Percentiles rank a stretch among this genome's conserved stretches.
These are phyloP conservation scores for Mormyrus lacerda DNA, from an alignment of 2,113 vertebrate species.

Conservation along the genomic window DNA sequence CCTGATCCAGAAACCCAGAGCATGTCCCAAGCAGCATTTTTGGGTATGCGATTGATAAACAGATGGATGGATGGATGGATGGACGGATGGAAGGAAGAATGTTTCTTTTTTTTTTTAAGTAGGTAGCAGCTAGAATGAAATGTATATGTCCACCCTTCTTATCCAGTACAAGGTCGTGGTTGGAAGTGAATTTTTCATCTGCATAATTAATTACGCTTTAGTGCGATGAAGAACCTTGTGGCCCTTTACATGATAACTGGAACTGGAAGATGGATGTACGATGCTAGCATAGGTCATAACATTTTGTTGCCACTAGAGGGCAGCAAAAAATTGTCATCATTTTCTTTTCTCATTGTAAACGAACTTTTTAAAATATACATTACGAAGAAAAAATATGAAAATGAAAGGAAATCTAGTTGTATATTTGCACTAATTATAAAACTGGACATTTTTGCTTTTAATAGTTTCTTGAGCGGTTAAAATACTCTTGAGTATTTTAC, in stretches of 20 bases:
- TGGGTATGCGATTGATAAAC: not conserved
- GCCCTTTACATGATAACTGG: not conserved
- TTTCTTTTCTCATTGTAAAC: not conserved
- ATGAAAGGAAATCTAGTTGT: not conserved
- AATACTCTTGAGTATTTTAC: too few species aligned
- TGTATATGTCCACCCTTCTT: not conserved
- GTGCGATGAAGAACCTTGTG: not conserved
- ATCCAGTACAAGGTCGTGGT: not conserved
- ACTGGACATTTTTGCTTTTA: not conserved
- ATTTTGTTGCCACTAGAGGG: not conserved
- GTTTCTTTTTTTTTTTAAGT: not conserved
- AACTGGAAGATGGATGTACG: not conserved
- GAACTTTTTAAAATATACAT: not conserved
- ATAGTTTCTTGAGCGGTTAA: not conserved
- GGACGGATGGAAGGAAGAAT: not conserved
- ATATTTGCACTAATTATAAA: not conserved
- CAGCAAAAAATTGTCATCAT: not conserved
- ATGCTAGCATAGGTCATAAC: too few species aligned
- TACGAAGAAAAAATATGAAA: not conserved
- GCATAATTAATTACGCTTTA: not conserved
- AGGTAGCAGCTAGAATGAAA: not conserved
- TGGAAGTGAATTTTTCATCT: not conserved
- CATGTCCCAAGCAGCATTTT: not conserved
- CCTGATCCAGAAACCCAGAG: not conserved
- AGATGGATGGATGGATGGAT: not conserved